Evolutionary conservation across 1,140 invertebrate genomes (phyloP).

Genomic region (Popillia japonica): DNA sequence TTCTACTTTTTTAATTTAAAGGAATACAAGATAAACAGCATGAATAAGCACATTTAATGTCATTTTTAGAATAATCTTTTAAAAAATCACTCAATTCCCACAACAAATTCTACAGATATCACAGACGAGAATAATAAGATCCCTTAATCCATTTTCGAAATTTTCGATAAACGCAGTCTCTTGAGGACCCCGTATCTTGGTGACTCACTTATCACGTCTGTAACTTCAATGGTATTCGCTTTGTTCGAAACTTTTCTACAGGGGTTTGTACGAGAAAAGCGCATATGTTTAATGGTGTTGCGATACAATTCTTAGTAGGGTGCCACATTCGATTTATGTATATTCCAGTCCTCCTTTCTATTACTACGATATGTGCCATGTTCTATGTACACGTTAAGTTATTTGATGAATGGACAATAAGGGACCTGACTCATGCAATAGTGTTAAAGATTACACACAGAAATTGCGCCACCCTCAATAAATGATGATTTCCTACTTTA

Average conservation of each 20-base stretch:
- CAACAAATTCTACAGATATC: no score
- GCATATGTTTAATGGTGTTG: constrained; percentile 50
- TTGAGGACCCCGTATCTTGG: neutral
- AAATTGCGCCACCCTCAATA: neutral
- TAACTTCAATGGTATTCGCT: neutral
- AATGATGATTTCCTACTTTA: no score
- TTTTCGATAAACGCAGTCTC: neutral
- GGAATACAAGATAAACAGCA: no score
- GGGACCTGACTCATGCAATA: constrained; percentile 43
- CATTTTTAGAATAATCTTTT: no score
- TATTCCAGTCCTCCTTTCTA: constrained; percentile 2
- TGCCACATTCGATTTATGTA: neutral
- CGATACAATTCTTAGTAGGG: constrained; percentile 5
- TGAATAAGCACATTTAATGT: no score
- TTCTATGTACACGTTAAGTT: constrained; percentile 45
- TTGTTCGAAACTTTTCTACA: neutral
- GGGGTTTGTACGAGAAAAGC: constrained; percentile 45
- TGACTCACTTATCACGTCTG: constrained; percentile 8
- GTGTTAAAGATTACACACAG: neutral
- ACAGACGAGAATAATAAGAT: neutral
- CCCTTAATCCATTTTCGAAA: neutral
- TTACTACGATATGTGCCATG: neutral
- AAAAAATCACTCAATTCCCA: no score
- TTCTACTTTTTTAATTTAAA: no score
- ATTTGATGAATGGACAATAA: constrained; percentile 46